Percentiles rank a stretch among this genome's conserved stretches.
Evolutionary conservation across 2,113 vertebrate genomes (phyloP).

Genomic region (Nesoenas mayeri): DNA sequence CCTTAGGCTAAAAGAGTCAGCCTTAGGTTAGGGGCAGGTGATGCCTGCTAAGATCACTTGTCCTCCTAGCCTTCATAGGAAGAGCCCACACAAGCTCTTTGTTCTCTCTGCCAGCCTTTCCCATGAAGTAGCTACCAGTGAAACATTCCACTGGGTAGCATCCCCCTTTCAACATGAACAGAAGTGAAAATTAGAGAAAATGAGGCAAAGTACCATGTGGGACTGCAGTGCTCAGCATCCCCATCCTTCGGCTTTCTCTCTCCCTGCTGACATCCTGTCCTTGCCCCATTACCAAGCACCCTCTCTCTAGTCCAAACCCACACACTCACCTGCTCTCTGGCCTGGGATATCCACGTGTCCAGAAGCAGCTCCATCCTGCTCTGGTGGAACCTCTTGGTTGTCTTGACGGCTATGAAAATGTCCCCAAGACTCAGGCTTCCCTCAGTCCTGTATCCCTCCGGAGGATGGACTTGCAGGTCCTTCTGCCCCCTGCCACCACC

Average conservation of each 20-base stretch:
- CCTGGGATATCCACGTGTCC: slow-evolving; percentile 89
- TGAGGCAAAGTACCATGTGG: background rate
- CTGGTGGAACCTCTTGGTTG: slow-evolving; percentile 85
- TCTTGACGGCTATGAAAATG: slow-evolving; percentile 89
- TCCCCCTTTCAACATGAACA: background rate
- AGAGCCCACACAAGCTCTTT: background rate
- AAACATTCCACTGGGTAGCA: background rate
- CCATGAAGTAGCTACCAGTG: background rate
- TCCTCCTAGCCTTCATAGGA: background rate
- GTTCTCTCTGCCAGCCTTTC: background rate
- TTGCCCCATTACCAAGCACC: background rate
- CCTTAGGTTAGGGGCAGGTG: background rate
- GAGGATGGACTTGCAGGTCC: background rate
- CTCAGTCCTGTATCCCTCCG: accelerated
- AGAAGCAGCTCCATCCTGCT: slow-evolving; percentile 86
- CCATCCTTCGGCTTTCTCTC: background rate
- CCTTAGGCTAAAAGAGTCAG: background rate
- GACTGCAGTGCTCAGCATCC: background rate
- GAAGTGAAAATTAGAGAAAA: background rate
- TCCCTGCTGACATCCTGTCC: accelerated
- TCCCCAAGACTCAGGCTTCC: slow-evolving; percentile 71
- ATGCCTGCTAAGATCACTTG: background rate
- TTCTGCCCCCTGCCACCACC: background rate
- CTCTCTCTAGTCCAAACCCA: background rate
- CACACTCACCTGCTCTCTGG: slow-evolving; percentile 79